Conservation (phyloP, 2,113 vertebrate genomes). For the Sebastes schlegelii region DNA sequence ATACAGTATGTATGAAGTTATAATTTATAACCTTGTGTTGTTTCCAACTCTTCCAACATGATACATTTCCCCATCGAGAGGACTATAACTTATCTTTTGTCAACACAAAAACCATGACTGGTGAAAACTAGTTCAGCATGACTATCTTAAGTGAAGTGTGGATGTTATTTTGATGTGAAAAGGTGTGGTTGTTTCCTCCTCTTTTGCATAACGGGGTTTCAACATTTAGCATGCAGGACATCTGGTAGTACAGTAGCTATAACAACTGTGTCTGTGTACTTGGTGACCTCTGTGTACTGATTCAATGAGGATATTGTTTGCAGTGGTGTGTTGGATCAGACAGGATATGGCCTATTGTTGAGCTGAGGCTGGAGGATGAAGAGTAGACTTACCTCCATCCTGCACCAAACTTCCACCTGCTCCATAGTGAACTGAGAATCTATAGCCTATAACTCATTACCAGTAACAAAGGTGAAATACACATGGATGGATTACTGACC, state of each 20-base stretch:
- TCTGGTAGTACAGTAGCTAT: not conserved
- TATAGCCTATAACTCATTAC: not conserved
- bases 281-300: not conserved
- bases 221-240: not conserved
- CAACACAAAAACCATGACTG: not conserved
- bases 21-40: not conserved
- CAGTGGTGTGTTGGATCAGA: not conserved
- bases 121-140: not conserved
- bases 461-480: not conserved
- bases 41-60: not conserved
- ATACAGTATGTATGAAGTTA: not conserved
- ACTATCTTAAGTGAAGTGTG: not conserved
- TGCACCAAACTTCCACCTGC: not conserved
- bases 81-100: not conserved
- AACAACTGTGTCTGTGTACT: not conserved
- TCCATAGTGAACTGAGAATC: not conserved
- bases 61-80: not conserved
- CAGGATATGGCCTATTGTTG: not conserved
- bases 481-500: too few species aligned
- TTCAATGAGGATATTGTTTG: not conserved
- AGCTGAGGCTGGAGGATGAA: not conserved
- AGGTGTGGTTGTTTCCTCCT: constrained; percentile 18
- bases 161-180: not conserved
- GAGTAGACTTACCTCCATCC: not conserved
- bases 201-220: not conserved